Evolutionary conservation across 2,888 invertebrate species (phyloP).

Genomic region (Eristalis arbustorum): DNA sequence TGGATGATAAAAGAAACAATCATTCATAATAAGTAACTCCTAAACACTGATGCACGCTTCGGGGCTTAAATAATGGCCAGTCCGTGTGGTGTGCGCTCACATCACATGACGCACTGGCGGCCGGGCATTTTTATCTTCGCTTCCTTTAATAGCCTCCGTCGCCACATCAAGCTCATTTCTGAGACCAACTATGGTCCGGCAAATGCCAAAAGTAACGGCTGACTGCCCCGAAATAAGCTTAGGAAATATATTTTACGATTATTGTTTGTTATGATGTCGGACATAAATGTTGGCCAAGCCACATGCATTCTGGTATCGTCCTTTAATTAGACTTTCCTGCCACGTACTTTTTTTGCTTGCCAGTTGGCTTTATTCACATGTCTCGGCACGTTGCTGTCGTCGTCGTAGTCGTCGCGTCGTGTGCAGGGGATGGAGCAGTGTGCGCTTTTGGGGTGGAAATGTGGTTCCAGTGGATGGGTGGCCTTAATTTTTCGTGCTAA

Average conservation of each 20-base stretch:
- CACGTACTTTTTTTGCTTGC: slow-evolving; percentile 49
- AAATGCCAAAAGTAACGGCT: slow-evolving; percentile 46
- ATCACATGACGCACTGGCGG: slow-evolving; percentile 1
- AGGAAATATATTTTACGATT: slow-evolving; percentile 67
- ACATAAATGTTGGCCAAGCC: slow-evolving; percentile 58
- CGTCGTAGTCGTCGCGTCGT: too few species aligned
- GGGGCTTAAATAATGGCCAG: slow-evolving; percentile 34
- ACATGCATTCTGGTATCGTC: slow-evolving; percentile 62
- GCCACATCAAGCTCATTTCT: slow-evolving; percentile 34
- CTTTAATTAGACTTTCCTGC: slow-evolving; percentile 70
- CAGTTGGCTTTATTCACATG: slow-evolving; percentile 36
- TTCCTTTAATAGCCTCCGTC: slow-evolving; percentile 33
- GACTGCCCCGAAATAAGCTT: slow-evolving; percentile 43
- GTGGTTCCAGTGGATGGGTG: slow-evolving; percentile 15
- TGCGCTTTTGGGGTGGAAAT: slow-evolving; percentile 18
- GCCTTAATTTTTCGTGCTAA: slow-evolving; percentile 56
- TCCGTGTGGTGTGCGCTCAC: slow-evolving; percentile 30
- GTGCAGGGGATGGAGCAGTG: neutral
- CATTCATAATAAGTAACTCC: slow-evolving; percentile 64
- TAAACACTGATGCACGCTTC: slow-evolving; percentile 50
- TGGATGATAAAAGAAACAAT: slow-evolving; percentile 38
- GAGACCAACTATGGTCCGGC: slow-evolving; percentile 17
- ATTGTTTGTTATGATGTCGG: slow-evolving; percentile 65
- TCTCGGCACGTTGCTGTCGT: neutral
- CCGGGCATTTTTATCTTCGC: slow-evolving; percentile 42